A percentile compares a stretch with the other conserved stretches of the same genome.
Evolutionary conservation across 35 echinoderm and acorn worm species (phyloP).

Genomic region (Stichopus chloronotus): DNA sequence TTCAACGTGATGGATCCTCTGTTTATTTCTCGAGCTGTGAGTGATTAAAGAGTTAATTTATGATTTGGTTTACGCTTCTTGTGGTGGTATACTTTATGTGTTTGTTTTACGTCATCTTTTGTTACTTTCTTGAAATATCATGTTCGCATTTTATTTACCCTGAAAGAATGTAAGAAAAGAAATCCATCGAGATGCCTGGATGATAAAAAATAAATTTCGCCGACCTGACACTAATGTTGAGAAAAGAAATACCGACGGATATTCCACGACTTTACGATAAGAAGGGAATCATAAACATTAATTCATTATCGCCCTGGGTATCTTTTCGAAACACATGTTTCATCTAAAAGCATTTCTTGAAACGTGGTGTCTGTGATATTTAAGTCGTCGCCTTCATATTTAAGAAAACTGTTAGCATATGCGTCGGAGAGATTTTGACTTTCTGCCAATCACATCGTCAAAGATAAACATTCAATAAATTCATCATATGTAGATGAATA

Average conservation of each 20-base stretch:
- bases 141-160: neutral
- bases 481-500: neutral
- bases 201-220: neutral
- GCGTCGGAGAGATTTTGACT: neutral
- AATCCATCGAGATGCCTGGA: neutral
- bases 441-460: neutral
- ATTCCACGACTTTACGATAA: constrained; percentile 4
- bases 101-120: neutral
- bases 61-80: constrained; percentile 2
- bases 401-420: neutral
- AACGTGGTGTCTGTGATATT: neutral
- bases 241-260: neutral
- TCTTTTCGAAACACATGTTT: neutral
- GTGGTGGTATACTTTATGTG: neutral
- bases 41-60: constrained; percentile 12
- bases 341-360: constrained; percentile 1
- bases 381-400: neutral
- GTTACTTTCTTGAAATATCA: constrained; percentile 2
- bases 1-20: neutral
- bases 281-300: neutral
- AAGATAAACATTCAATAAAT: constrained; percentile 3
- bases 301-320: neutral
- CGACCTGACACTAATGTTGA: neutral
- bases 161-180: neutral
- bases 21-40: neutral